Base-by-base conservation (phyloP, 2,113 vertebrate species). In the Oophaga pumilio region DNA sequence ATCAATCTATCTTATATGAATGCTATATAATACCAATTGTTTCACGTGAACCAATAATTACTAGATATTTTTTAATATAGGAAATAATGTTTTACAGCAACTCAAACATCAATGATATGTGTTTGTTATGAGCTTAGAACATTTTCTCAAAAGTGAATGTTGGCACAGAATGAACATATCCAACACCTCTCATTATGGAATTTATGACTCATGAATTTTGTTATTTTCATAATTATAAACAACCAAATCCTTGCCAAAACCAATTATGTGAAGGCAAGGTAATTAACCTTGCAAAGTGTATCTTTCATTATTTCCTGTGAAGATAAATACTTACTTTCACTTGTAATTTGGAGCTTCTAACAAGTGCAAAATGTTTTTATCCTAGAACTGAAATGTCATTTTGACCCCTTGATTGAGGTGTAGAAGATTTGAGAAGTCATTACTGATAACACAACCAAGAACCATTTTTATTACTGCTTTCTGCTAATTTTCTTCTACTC, bases 131-230 rank as follows among this genome's bases (percentile, higher is more conserved):
- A 74, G 26, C 56, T n/a, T 73, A 64, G 59, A 74, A 66, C 59
- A 69, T 81, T 85, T 68, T 66, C 80, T 71, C 9, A 59, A 60
- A 76, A 52, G 52, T 73, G 17, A 81, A 56, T 76, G 20, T 83
- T 88, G 87, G 87, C 87, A 88, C 43, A 17, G 59, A 76, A 53
- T 56, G 79, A 74, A 84, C 50, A 84, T 28, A 83, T 77, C 53
- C 64, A 74, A 71, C 86, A 87, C 86, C 81, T 77, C 80, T 88
- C 87, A 88, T 88, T 76, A 88, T 88, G 87, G 80, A 66, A 84
- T 88, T 84, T 87, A 87, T 88, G 87, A 88, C 57, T 88, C 87
- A 88, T 84, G 81, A 88, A 84, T 88, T 83, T 88, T 88, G 81
- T 84, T 83, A 84, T 77, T 84, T 83, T 77, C 71, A 84, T 74